Conservation (phyloP, 2,113 vertebrate genomes). For the Odontophorus gujanensis region DNA sequence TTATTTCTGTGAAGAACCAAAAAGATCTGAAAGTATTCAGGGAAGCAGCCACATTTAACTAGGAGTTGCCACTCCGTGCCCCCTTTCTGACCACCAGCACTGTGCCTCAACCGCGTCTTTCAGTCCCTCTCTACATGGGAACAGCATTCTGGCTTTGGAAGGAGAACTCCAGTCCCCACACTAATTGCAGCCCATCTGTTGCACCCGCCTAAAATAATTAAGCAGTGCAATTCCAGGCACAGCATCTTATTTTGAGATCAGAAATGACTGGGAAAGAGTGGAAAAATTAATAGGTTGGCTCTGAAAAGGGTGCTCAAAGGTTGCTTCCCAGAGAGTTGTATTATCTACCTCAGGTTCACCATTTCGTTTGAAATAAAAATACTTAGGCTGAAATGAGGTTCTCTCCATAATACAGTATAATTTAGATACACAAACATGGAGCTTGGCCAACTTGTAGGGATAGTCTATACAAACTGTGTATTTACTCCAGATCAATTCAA, state of each 20-base stretch:
- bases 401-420: background rate
- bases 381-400: background rate
- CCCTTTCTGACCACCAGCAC: background rate
- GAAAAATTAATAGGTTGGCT: conserved; percentile 44
- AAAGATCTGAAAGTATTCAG: background rate
- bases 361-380: conserved; percentile 3
- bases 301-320: background rate
- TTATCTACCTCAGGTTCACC: background rate
- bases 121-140: background rate
- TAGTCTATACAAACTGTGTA: background rate
- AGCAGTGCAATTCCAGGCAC: background rate
- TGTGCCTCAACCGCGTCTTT: background rate
- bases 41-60: background rate
- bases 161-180: background rate
- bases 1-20: background rate
- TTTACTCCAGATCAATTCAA: background rate
- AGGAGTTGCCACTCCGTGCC: background rate
- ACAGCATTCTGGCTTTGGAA: background rate
- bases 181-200: conserved; percentile 32
- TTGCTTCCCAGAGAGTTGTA: background rate
- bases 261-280: conserved; percentile 35
- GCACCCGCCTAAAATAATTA: conserved; percentile 39
- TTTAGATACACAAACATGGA: background rate
- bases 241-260: conserved; percentile 44
- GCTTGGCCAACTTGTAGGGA: background rate